Conservation (phyloP, 2,888 invertebrate species). For the Thera obeliscata region DNA sequence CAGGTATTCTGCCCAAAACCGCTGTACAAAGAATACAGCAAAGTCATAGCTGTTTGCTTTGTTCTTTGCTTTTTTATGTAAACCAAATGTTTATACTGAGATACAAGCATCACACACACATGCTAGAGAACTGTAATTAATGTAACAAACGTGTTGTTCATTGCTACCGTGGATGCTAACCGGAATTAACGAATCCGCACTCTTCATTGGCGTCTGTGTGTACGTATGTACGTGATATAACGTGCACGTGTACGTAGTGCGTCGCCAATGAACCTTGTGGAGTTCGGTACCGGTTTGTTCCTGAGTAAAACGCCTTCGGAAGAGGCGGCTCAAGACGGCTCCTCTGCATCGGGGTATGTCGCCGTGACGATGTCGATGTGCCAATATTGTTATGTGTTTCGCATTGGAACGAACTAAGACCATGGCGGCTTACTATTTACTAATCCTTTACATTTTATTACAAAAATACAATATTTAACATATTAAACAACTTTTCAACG, state of each 20-base stretch:
- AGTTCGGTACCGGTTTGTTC: slow-evolving; percentile 97
- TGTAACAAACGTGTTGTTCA: slow-evolving; percentile 73
- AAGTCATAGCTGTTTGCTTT: slow-evolving; percentile 33
- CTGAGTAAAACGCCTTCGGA: slow-evolving; percentile 96
- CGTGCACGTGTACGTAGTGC: slow-evolving; percentile 70
- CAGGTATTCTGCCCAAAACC: slow-evolving; percentile 20
- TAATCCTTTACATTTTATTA: neutral
- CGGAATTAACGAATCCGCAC: slow-evolving; percentile 62
- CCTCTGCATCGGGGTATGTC: slow-evolving; percentile 86
- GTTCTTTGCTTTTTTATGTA: slow-evolving; percentile 24
- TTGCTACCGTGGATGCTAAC: slow-evolving; percentile 81
- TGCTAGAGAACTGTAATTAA: slow-evolving; percentile 59
- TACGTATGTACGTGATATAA: slow-evolving; percentile 17
- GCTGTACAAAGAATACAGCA: slow-evolving; percentile 35
- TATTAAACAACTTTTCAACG: no score
- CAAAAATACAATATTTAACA: no score
- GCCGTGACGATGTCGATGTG: slow-evolving; percentile 63
- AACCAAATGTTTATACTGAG: slow-evolving; percentile 18
- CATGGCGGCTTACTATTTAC: slow-evolving; percentile 47
- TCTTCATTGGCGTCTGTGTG: slow-evolving; percentile 57
- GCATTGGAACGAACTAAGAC: slow-evolving; percentile 51
- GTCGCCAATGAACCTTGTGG: slow-evolving; percentile 97
- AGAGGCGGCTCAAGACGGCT: slow-evolving; percentile 90
- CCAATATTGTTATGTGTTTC: slow-evolving; percentile 68
- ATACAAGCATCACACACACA: slow-evolving; percentile 56